These are phyloP conservation scores for Piprites chloris DNA, from an alignment of 2,113 vertebrate species.

Conservation along the genomic window DNA sequence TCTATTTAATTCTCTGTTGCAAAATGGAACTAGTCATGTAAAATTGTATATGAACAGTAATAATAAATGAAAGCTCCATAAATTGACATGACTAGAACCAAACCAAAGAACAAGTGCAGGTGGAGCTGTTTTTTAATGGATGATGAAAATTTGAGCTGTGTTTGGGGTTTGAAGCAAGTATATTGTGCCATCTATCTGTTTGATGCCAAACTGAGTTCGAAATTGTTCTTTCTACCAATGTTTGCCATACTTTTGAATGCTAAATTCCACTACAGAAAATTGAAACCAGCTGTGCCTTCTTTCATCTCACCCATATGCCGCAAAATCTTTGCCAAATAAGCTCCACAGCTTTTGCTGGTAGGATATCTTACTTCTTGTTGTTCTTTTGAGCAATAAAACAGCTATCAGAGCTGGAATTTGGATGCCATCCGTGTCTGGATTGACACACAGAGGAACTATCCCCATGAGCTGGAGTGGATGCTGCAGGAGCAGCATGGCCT, in stretches of 20 bases:
- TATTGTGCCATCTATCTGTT: neutral
- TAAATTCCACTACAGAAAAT: constrained; percentile 7
- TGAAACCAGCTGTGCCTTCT: neutral
- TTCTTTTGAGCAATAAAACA: neutral
- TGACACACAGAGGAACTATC: neutral
- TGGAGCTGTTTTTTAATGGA: neutral
- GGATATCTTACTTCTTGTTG: neutral
- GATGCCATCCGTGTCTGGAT: neutral
- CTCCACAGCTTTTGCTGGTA: neutral
- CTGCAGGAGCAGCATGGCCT: neutral
- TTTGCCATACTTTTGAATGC: neutral
- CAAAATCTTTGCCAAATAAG: neutral
- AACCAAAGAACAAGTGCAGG: neutral
- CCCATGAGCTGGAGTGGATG: neutral
- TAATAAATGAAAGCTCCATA: neutral
- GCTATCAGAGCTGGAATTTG: neutral
- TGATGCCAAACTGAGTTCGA: neutral
- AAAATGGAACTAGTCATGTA: neutral
- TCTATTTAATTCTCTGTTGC: neutral
- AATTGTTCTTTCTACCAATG: neutral
- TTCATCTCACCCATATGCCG: neutral
- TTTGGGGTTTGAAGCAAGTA: neutral
- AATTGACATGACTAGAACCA: neutral
- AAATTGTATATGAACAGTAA: neutral
- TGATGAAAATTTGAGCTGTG: neutral